Conservation (phyloP, 37 sponge, comb jelly and placozoan species). For the Diacarnus erythraeanus region DNA sequence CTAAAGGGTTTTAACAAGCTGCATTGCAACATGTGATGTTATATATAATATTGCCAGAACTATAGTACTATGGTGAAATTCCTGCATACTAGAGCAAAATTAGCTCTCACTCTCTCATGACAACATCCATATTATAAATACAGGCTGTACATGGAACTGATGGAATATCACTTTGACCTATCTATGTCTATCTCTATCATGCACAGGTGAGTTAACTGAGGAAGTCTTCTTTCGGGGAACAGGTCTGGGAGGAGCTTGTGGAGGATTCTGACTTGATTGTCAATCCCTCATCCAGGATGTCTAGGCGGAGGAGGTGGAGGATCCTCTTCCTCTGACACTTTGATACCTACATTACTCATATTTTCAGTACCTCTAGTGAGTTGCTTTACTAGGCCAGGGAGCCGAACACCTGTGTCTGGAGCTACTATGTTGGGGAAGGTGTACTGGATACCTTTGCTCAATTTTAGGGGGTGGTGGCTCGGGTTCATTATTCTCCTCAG, state of each 20-base stretch:
- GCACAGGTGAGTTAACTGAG: neutral
- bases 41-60: too few species aligned
- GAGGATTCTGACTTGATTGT: neutral
- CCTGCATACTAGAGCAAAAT: too few species aligned
- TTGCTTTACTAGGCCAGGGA: neutral
- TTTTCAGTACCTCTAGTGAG: neutral
- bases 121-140: neutral
- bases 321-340: constrained; percentile 1
- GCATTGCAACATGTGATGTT: too few species aligned
- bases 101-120: too few species aligned
- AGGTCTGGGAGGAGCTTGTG: neutral
- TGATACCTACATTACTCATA: too few species aligned
- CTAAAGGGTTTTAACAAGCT: too few species aligned
- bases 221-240: neutral
- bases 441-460: too few species aligned
- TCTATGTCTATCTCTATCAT: neutral
- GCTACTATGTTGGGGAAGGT: neutral
- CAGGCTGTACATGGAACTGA: constrained; percentile 41
- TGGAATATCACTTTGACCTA: constrained; percentile 37
- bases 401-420: neutral
- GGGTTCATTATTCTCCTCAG: neutral
- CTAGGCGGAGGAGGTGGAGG: constrained; percentile 68
- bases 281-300: neutral
- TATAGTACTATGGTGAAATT: too few species aligned
- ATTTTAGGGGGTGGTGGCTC: constrained; percentile 31